These are phyloP conservation scores for Coenonympha arcania DNA, from an alignment of 2,888 invertebrate species.

Conservation along the genomic window DNA sequence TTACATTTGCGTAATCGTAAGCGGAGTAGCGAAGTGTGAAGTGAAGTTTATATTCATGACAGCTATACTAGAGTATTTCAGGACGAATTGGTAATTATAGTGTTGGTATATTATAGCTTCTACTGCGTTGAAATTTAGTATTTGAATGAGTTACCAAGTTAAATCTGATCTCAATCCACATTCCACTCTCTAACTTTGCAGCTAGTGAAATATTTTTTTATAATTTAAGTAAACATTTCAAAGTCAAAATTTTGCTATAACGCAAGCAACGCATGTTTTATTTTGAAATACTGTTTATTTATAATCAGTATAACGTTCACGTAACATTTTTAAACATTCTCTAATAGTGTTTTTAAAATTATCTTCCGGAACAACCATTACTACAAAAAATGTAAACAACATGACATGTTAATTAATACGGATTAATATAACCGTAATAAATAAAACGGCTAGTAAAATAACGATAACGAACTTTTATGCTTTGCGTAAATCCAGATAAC, in stretches of 20 bases:
- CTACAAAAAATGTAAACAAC: not conserved
- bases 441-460: not conserved
- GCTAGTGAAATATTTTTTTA: too few species aligned
- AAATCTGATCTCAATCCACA: too few species aligned
- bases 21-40: constrained; percentile 26
- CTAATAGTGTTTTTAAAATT: not conserved
- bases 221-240: too few species aligned
- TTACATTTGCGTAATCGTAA: not conserved
- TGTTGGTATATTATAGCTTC: not conserved
- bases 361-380: not conserved
- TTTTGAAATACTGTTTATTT: not conserved
- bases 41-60: constrained; percentile 25
- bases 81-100: constrained; percentile 19
- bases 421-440: not conserved
- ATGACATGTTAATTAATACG: not conserved
- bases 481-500: not conserved
- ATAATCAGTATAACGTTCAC: too few species aligned
- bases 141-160: too few species aligned
- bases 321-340: not conserved
- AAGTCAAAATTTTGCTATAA: not conserved
- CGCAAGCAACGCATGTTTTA: not conserved
- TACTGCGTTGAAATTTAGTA: too few species aligned
- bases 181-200: too few species aligned
- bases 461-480: not conserved
- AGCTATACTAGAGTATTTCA: constrained; percentile 23